Conservation (phyloP, 2,797 vertebrate species). For the Sebastes ruberrimus region DNA sequence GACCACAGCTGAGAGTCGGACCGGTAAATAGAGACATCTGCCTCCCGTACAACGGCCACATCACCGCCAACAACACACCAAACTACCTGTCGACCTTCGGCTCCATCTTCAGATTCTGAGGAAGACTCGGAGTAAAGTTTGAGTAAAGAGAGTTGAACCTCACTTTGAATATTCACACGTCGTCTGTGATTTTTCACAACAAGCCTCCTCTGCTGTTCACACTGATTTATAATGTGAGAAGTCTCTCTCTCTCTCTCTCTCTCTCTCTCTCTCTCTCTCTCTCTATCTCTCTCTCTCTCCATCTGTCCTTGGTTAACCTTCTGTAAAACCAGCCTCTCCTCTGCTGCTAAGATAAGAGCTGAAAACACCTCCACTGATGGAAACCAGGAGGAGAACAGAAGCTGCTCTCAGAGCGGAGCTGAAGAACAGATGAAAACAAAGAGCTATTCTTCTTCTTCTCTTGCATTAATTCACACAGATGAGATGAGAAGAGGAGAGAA, state of each 20-base stretch:
- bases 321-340: not conserved
- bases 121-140: not conserved
- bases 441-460: not conserved
- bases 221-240: slow-evolving; percentile 17
- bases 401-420: not conserved
- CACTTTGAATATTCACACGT: slow-evolving; percentile 28
- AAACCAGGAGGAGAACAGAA: not conserved
- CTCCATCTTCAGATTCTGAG: not conserved
- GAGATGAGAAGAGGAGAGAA: not conserved
- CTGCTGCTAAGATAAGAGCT: not conserved
- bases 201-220: slow-evolving; percentile 28
- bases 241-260: not conserved
- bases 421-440: slow-evolving; percentile 10
- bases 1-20: no score
- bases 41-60: no score
- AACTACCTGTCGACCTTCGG: not conserved
- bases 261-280: no score
- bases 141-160: not conserved
- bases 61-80: not conserved
- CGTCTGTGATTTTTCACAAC: slow-evolving; percentile 23
- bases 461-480: slow-evolving; percentile 12
- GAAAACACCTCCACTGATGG: not conserved
- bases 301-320: slow-evolving; percentile 24
- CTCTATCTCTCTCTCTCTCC: not conserved
- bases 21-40: no score